Base-by-base conservation (phyloP, 2,113 vertebrate genomes). In the Anhinga rufa region DNA sequence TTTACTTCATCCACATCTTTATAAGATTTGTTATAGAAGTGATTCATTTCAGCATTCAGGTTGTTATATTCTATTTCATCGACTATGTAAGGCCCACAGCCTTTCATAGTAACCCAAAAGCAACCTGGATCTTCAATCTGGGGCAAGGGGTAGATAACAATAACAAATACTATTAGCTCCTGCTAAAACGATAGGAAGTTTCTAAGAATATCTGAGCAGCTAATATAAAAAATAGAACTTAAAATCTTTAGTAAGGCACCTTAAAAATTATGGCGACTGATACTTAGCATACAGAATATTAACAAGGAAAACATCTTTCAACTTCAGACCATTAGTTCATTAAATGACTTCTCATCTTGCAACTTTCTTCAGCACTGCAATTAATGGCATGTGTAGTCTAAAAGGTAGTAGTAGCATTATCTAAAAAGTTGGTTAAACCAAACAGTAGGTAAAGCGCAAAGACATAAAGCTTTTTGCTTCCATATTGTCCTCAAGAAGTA, bases 91-190 rank as follows among this genome's bases (percentile, higher is more conserved):
- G 93, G 82, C 48, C 72, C 62, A 1, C 20, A 71, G 46, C 95
- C 97, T 96, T 98, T 98, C 92, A 97, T 71, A 86, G 97, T 86
- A 92, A 97, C 97, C 98, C 98, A 98, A 91, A 98, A 98, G 87
- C 98, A 98, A 78, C 81, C 91, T 38, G 98, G 98, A 93, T 98
- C 97, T 92, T 98, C 96, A 94, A 97, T 70, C 98, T 98, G 20
- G 11, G 7, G 10, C 17, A 77, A 78, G 11, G 8, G 20, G 10
- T 4, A 90, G 12, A 86, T 7, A 71, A 92, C 9, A 66, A 17
- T 19, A 51, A 49, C 7, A 92, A 70, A 62, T 29, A 54, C 6
- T 16, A 60, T 22, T 68, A 69, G 36, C 7, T 12, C 10, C 44
- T 46, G 26, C 29, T 65, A 36, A 64, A 69, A 62, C 2, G 1